These are phyloP conservation scores for Hypocryptadius cinnamomeus DNA, from an alignment of 2,113 vertebrate genomes.

Conservation along the genomic window DNA sequence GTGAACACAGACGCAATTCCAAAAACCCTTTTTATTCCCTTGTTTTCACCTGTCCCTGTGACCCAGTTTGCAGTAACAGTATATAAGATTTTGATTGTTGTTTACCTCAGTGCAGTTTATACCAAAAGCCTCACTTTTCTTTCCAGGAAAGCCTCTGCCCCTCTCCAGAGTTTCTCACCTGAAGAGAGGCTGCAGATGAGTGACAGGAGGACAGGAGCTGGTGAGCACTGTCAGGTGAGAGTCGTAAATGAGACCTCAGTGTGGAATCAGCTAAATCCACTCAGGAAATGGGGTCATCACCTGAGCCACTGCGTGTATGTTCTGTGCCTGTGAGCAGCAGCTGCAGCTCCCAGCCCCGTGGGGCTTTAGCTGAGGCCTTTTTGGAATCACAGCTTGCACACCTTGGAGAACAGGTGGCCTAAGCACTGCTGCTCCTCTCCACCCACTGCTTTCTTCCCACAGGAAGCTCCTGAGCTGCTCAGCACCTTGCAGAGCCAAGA, in stretches of 20 bases:
- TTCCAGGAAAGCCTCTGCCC: not conserved
- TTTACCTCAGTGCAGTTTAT: not conserved
- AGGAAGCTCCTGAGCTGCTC: not conserved
- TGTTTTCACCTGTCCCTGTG: not conserved
- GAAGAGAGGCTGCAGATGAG: not conserved
- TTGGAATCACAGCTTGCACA: not conserved
- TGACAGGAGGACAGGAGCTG: not conserved
- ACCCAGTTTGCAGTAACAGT: not conserved
- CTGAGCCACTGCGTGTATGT: not conserved
- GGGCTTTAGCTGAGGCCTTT: not conserved
- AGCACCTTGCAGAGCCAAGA: rapidly evolving
- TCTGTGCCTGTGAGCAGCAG: no score
- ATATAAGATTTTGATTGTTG: not conserved
- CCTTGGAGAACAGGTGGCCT: not conserved
- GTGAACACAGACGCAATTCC: not conserved
- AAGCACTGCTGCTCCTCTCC: not conserved
- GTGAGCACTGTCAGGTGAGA: not conserved
- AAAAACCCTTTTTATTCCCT: not conserved
- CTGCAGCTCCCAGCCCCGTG: not conserved
- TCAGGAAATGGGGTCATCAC: not conserved
- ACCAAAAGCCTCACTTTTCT: not conserved
- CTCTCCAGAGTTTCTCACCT: not conserved
- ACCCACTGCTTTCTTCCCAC: rapidly evolving
- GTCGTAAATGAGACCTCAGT: not conserved
- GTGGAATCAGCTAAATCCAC: not conserved